These are phyloP conservation scores for Patella depressa DNA, from an alignment of 2,888 invertebrate species.

Conservation along the genomic window DNA sequence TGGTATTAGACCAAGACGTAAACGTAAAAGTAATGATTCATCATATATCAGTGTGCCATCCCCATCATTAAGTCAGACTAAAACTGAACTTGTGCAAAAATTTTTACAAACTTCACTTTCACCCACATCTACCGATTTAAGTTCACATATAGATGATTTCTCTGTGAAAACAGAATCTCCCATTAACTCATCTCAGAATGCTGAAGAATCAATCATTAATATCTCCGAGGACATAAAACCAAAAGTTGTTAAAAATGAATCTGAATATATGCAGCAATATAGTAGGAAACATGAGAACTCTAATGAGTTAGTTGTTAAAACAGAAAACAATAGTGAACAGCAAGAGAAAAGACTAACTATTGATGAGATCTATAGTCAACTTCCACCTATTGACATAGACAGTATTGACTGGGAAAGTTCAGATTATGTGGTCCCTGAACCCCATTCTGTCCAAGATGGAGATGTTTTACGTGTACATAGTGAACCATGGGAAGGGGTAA, in stretches of 20 bases:
- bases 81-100: constrained; percentile 71
- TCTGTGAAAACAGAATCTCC: constrained; percentile 77
- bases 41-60: constrained; percentile 42
- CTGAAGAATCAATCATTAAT: constrained; percentile 31
- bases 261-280: neutral
- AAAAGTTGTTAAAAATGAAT: neutral
- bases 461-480: constrained; percentile 64
- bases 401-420: constrained; percentile 73
- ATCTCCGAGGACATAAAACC: neutral
- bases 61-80: constrained; percentile 62
- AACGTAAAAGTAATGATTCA: constrained; percentile 45
- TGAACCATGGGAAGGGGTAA: constrained; percentile 72
- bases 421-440: constrained; percentile 74
- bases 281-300: neutral
- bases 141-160: constrained; percentile 52
- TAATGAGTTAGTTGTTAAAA: neutral
- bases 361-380: constrained; percentile 75
- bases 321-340: neutral
- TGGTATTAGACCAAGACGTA: constrained; percentile 61
- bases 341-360: constrained; percentile 44
- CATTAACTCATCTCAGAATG: constrained; percentile 39
- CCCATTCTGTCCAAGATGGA: constrained; percentile 49
- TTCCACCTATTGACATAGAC: constrained; percentile 79
- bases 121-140: constrained; percentile 50
- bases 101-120: constrained; percentile 67